These are phyloP conservation scores for Phalangium opilio DNA, from an alignment of 2,888 invertebrate species.

Conservation along the genomic window DNA sequence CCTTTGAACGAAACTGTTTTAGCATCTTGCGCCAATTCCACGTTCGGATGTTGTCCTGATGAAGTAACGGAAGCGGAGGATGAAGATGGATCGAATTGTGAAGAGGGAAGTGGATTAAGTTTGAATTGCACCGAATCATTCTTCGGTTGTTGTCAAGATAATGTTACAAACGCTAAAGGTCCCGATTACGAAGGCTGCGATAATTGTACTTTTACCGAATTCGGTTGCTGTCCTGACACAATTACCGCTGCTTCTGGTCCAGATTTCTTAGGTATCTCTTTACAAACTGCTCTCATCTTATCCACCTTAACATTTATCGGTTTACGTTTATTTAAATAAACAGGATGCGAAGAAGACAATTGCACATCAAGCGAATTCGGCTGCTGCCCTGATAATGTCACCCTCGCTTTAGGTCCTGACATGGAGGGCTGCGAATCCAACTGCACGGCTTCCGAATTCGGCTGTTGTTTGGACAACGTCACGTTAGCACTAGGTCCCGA, in stretches of 20 bases:
- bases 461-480: constrained; percentile 51
- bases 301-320: no score
- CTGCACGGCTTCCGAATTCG: constrained; percentile 19
- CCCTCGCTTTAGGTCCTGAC: constrained; percentile 21
- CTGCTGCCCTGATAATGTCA: constrained; percentile 67
- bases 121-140: constrained; percentile 28
- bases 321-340: no score
- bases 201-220: constrained; percentile 18
- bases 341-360: constrained; percentile 3
- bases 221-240: constrained; percentile 42
- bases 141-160: constrained; percentile 47
- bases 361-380: constrained; percentile 37
- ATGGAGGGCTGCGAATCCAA: constrained; percentile 20
- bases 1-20: constrained; percentile 37
- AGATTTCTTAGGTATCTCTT: constrained; percentile 13
- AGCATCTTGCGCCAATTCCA: constrained; percentile 18
- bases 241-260: constrained; percentile 8
- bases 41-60: constrained; percentile 58
- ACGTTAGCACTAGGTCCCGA: constrained; percentile 42
- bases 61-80: constrained; percentile 62
- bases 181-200: constrained; percentile 21
- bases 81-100: constrained; percentile 26
- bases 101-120: constrained; percentile 22
- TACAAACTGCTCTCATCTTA: neutral
- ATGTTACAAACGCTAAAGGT: constrained; percentile 46